Conservation (phyloP, 1,140 invertebrate species). For the Lordiphosa mommai region DNA sequence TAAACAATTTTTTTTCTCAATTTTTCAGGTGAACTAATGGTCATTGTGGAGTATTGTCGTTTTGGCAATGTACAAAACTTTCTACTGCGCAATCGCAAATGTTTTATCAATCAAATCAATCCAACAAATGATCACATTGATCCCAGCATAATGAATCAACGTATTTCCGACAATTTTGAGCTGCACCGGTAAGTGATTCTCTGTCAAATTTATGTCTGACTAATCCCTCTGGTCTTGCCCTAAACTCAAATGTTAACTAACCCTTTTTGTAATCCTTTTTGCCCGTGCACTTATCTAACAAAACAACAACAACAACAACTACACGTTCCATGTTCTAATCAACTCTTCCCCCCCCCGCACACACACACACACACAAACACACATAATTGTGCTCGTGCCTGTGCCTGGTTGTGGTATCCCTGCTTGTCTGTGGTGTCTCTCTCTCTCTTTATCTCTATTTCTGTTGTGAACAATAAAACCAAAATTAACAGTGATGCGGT, state of each 20-base stretch:
- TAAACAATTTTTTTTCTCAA: too few species aligned
- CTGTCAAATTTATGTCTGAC: neutral
- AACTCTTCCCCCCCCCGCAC: constrained; percentile 11
- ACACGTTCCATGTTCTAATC: constrained; percentile 14
- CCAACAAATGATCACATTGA: constrained; percentile 84
- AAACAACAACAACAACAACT: neutral
- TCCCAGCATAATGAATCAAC: constrained; percentile 80
- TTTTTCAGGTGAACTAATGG: constrained; percentile 89
- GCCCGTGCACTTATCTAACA: constrained; percentile 4
- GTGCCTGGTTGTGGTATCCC: constrained; percentile 45
- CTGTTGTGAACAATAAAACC: constrained; percentile 36
- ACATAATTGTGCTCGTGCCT: constrained; percentile 37
- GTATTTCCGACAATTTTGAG: constrained; percentile 74
- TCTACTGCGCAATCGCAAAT: constrained; percentile 86
- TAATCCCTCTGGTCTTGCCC: neutral
- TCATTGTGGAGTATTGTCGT: constrained; percentile 96
- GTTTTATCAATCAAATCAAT: constrained; percentile 91
- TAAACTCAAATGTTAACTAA: constrained; percentile 30
- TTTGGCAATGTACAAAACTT: constrained; percentile 95
- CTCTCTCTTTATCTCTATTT: constrained; percentile 40
- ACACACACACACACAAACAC: constrained; percentile 10
- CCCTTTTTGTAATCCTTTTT: constrained; percentile 5
- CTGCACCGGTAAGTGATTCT: constrained; percentile 63
- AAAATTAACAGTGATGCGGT: constrained; percentile 39
- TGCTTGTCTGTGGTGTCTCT: constrained; percentile 29